phyloP scores from a whole-genome alignment of 2,113 vertebrate genomes.

The Channa maculata region DNA sequence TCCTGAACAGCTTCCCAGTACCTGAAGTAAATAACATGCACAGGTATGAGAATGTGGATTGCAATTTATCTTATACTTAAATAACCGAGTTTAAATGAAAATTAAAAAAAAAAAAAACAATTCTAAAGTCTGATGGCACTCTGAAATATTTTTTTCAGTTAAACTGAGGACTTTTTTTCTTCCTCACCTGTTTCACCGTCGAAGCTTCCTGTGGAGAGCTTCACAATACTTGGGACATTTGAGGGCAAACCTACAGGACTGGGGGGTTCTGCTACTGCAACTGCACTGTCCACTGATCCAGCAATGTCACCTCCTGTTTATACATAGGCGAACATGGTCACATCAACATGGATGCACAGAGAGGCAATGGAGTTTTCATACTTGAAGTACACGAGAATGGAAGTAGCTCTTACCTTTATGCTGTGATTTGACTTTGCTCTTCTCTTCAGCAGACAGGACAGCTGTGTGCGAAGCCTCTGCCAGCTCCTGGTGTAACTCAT shows the following conservation, averaged over 20 bases:
- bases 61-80: neutral
- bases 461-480: slow-evolving; percentile 67
- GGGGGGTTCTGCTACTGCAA: slow-evolving; percentile 71
- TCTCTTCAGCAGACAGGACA: slow-evolving; percentile 50
- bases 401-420: slow-evolving; percentile 74
- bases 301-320: slow-evolving; percentile 67
- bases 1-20: slow-evolving; percentile 82
- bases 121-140: too few relatives aligned
- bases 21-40: slow-evolving; percentile 24
- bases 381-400: neutral
- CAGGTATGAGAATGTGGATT: neutral
- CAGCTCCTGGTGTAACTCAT: slow-evolving; percentile 88
- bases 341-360: neutral
- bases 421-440: slow-evolving; percentile 54
- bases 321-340: neutral
- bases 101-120: neutral
- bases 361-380: neutral
- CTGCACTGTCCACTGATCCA: slow-evolving; percentile 78
- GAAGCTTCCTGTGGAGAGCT: slow-evolving; percentile 88
- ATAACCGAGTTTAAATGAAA: neutral
- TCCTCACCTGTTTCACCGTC: slow-evolving; percentile 86
- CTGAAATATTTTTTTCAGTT: neutral
- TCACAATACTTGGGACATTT: slow-evolving; percentile 90
- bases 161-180: neutral
- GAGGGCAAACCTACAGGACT: slow-evolving; percentile 74